Base-by-base conservation (phyloP, 1,140 invertebrate genomes). In the Lineus longissimus region DNA sequence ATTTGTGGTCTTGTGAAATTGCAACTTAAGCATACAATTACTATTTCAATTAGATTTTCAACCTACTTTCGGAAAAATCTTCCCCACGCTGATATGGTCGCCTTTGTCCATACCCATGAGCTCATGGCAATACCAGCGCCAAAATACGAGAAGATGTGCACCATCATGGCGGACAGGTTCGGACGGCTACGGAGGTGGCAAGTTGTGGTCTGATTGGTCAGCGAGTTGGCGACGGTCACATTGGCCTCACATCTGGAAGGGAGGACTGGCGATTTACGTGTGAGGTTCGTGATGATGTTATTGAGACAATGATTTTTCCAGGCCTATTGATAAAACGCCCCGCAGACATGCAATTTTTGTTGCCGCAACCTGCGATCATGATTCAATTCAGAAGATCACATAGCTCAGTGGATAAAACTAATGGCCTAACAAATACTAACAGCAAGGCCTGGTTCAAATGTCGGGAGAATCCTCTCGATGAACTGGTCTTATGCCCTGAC, bases 31-130 rank as follows among this genome's bases (percentile, higher is more conserved):
- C n/a, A n/a, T n/a, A n/a, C n/a, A n/a, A n/a, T n/a, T n/a, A n/a
- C n/a, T n/a, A n/a, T n/a, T n/a, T 31, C 29, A 57, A n/a, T 27
- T 6, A 57, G 55, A 27, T n/a, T 51, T 51, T 51, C 47, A 51
- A 22, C 76, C 74, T 85, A 93, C 91, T 88, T 90, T 78, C 87
- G 86, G 30, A 94, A 83, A 77, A 91, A 93, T 67, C 91, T 84
- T 59, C 87, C 86, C 94, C 94, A 97, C 0, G 89, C 88, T 64
- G 90, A 86, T 1, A 91, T 75, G 0, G 92, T 91, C 23, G 90
- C 89, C 40, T 86, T 85, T 30, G 91, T 95, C 91, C 92, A 95
- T 25, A 92, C 90, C 92, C 92, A 96, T 2, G 90, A 91, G 2
- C 92, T 91, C 89, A 95, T 93, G n/a, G 91, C 83, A 62, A 93